Evolutionary conservation across 2,113 vertebrate species (phyloP), one percentile per base, ranked within the genome.

Genomic region (Gadus chalcogrammus): DNA sequence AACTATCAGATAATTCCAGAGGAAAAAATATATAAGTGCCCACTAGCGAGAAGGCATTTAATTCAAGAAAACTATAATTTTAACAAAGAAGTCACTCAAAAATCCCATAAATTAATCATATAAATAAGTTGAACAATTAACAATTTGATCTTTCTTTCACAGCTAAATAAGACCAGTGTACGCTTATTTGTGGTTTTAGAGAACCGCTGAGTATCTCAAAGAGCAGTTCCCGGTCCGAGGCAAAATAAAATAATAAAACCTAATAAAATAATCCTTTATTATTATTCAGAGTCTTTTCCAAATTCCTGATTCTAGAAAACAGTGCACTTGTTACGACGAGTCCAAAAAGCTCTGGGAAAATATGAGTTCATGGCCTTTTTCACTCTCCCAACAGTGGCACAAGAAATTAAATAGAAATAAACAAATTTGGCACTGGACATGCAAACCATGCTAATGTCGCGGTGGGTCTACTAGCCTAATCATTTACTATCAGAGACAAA

Each of bases 121-220:
- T 89, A 89, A 90, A 90, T 89, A 90, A 88, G 69, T 65, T 82
- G 85, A 75, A 86, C 75, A 79, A 89, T 86, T 83, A 90, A 83
- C 64, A 64, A 69, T 79, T 87, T 87, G 86, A 87, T 90, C 85
- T 83, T 75, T 82, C 74, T 81, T 70, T 88, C 88, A 90, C 88
- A 90, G 85, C 87, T 81, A 85, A 84, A 84, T 67, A 88, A 89
- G 70, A 89, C 89, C 88, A 90, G 89, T 89, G 89, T 89, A 84
- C 82, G 82, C 68, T 74, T 73, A 68, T 80, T 68, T 72, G 72
- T 81, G 66, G 6, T 76, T 74, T 76, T 73, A 20, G 78, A 82
- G 74, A 85, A 72, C 73, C 67, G 78, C 67, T 70, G 81, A 73
- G 74, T 74, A 68, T 24, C 74, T 79, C 73, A 42, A 27, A 73